Percentiles rank a stretch among this genome's conserved stretches.
Conservation (phyloP, 2,888 invertebrate species). For the Drosophila anomalata region DNA sequence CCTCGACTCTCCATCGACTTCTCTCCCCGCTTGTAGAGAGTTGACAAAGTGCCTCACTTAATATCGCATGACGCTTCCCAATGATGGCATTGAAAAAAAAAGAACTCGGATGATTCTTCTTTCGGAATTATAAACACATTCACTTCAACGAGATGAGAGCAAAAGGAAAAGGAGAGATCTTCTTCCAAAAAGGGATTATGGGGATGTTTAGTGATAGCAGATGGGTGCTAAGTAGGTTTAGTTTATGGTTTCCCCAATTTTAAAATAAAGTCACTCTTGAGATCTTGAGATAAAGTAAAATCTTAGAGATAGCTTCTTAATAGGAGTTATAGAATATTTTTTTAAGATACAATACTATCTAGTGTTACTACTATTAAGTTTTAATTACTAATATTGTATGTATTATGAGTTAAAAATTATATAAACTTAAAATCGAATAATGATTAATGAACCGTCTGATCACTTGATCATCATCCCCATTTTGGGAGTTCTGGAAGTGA, state of each 20-base stretch:
- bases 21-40: conserved; percentile 39
- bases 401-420: too few species aligned
- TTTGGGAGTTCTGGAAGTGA: neutral
- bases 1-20: neutral
- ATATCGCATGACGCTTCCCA: conserved; percentile 78
- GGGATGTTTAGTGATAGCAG: conserved; percentile 33
- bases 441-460: neutral
- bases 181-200: conserved; percentile 28
- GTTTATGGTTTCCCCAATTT: conserved; percentile 4
- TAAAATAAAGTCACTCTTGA: neutral
- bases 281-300: neutral
- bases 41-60: conserved; percentile 82
- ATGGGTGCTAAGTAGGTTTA: conserved; percentile 12
- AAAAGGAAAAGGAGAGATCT: conserved; percentile 14
- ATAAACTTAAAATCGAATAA: neutral
- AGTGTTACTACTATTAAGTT: too few species aligned
- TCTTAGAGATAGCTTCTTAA: too few species aligned
- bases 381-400: too few species aligned
- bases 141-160: conserved; percentile 16
- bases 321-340: neutral
- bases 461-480: conserved; percentile 1
- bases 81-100: conserved; percentile 60
- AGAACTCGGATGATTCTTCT: conserved; percentile 56
- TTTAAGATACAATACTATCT: too few species aligned
- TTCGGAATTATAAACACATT: conserved; percentile 47